Percentiles rank a stretch among this genome's conserved stretches.
Conservation (phyloP, 2,888 invertebrate species). For the Microplitis manilae region DNA sequence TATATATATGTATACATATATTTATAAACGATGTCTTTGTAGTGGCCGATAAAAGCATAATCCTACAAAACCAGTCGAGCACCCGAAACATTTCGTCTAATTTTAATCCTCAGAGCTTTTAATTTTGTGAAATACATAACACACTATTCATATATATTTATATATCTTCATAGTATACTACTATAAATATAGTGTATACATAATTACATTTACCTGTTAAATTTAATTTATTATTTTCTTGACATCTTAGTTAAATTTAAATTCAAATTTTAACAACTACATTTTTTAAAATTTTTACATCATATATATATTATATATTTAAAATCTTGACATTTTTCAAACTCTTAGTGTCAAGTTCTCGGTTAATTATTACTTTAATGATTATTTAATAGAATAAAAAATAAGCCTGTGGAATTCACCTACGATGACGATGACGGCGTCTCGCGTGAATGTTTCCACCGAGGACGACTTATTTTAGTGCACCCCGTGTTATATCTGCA, state of each 20-base stretch:
- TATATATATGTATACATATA: neutral
- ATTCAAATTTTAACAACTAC: no score
- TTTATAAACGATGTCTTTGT: slow-evolving; percentile 9
- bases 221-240: neutral
- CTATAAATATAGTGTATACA: neutral
- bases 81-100: slow-evolving; percentile 34
- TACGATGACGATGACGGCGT: slow-evolving; percentile 24
- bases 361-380: neutral
- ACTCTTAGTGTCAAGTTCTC: neutral
- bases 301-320: no score
- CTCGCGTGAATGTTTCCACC: slow-evolving; percentile 46
- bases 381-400: neutral
- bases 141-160: neutral
- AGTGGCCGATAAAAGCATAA: slow-evolving; percentile 33
- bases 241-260: neutral
- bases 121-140: slow-evolving; percentile 34
- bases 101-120: slow-evolving; percentile 35
- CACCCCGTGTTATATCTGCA: slow-evolving; percentile 57
- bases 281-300: no score
- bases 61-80: slow-evolving; percentile 17
- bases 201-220: neutral
- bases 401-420: slow-evolving; percentile 34
- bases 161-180: neutral
- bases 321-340: no score
- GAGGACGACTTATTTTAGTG: slow-evolving; percentile 60